phyloP scores from a whole-genome alignment of 2,113 vertebrate species.

The Trogon surrucura region DNA sequence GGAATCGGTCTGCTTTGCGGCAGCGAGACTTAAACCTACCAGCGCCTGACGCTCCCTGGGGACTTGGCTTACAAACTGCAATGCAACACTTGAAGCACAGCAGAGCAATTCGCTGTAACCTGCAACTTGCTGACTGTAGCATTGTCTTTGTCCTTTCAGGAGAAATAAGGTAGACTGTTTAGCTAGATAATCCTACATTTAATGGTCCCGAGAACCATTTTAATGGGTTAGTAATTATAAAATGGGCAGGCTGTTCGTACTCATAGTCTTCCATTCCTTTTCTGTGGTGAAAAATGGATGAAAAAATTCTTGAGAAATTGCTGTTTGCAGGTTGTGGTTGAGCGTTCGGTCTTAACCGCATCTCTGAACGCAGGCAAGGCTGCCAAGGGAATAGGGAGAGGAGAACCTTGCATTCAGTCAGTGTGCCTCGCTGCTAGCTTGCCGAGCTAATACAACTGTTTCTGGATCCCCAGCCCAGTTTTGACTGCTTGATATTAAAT shows the following conservation, averaged over 20 bases:
- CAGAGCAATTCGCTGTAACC: slow-evolving; percentile 18
- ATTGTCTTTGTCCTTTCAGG: slow-evolving; percentile 43
- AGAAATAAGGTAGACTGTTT: not conserved
- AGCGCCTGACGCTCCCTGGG: not conserved
- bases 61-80: slow-evolving; percentile 29
- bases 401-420: not conserved
- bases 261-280: not conserved
- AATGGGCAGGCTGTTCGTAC: not conserved
- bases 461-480: not conserved
- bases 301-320: not conserved
- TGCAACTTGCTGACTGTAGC: slow-evolving; percentile 34
- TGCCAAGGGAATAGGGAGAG: not conserved
- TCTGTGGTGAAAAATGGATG: not conserved
- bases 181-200: not conserved
- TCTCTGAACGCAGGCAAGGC: not conserved
- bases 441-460: not conserved
- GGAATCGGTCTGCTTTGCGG: not conserved
- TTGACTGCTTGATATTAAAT: not conserved
- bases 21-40: not conserved
- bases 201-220: not conserved
- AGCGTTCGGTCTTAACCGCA: not conserved
- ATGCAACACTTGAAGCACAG: slow-evolving; percentile 39
- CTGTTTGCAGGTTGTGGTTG: not conserved
- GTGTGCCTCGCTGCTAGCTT: not conserved
- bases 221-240: not conserved